These are phyloP conservation scores for Pipistrellus kuhlii DNA, from an alignment of 2,797 vertebrate genomes.

Conservation along the genomic window DNA sequence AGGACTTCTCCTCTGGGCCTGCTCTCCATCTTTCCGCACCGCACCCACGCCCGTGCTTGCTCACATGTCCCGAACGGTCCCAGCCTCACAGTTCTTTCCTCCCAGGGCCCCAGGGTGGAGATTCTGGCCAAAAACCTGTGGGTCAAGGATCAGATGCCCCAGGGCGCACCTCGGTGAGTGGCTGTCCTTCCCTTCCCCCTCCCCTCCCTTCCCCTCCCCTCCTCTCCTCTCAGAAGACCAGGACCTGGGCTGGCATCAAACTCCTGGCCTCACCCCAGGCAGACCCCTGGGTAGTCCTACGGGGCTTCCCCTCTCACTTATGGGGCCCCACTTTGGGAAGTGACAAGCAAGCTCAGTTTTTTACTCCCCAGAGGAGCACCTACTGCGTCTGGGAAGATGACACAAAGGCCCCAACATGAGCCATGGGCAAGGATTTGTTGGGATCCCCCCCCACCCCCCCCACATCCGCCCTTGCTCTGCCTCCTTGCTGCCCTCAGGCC, in stretches of 20 bases:
- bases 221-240: conserved; percentile 85
- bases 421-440: rapidly evolving
- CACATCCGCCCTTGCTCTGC: too few relatives aligned
- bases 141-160: conserved; percentile 98
- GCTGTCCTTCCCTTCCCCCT: rapidly evolving
- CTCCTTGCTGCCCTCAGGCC: neutral
- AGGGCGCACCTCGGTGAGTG: conserved; percentile 93
- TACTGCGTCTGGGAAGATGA: neutral
- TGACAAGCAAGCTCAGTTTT: rapidly evolving
- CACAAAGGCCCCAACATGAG: neutral
- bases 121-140: conserved; percentile 98
- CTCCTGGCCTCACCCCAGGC: neutral
- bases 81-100: neutral
- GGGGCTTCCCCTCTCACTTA: neutral
- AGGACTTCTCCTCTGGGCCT: neutral
- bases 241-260: conserved; percentile 69
- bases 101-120: conserved; percentile 96
- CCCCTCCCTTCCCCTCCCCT: conserved; percentile 80
- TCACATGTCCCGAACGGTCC: rapidly evolving
- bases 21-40: neutral
- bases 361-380: neutral
- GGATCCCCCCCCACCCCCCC: rapidly evolving
- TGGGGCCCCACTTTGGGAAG: neutral
- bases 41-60: rapidly evolving
- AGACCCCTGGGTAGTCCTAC: neutral